Evolutionary conservation across 2,113 vertebrate genomes (phyloP).

Genomic region (Natator depressus): DNA sequence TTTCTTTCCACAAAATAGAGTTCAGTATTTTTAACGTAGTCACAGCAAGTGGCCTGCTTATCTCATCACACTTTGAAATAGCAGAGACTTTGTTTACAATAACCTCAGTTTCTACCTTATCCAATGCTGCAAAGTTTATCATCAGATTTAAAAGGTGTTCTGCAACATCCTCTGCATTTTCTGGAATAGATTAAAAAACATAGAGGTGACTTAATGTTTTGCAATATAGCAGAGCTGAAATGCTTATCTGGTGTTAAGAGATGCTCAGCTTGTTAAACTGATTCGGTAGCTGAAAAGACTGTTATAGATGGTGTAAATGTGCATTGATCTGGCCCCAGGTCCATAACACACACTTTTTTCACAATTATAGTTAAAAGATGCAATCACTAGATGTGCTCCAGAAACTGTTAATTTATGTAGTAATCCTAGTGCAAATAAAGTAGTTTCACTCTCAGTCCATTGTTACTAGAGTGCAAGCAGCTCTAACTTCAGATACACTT

Average conservation of each 20-base stretch:
- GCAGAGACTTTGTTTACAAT: slow-evolving; percentile 71
- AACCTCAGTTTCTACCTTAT: slow-evolving; percentile 62
- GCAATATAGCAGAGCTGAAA: not conserved
- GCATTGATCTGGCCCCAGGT: not conserved
- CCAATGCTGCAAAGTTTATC: slow-evolving; percentile 11
- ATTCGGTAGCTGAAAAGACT: not conserved
- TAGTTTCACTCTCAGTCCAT: not conserved
- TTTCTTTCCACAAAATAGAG: slow-evolving; percentile 55
- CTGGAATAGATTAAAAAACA: slow-evolving; percentile 42
- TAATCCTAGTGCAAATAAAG: not conserved
- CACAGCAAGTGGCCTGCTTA: slow-evolving; percentile 55
- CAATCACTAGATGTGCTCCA: not conserved
- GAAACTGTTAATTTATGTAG: not conserved
- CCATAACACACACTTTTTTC: not conserved
- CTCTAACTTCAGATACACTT: not conserved
- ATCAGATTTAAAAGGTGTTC: slow-evolving; percentile 75
- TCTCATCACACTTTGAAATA: slow-evolving; percentile 55
- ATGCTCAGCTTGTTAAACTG: not conserved
- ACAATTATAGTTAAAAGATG: not conserved
- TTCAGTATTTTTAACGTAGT: slow-evolving; percentile 57
- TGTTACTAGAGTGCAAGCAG: not conserved
- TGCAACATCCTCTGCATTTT: slow-evolving; percentile 71
- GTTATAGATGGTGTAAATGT: not conserved
- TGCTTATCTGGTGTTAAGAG: not conserved
- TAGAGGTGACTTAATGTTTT: not conserved